Evolutionary conservation across 2,797 vertebrate species (phyloP).

Genomic region (Pangasius djambal): DNA sequence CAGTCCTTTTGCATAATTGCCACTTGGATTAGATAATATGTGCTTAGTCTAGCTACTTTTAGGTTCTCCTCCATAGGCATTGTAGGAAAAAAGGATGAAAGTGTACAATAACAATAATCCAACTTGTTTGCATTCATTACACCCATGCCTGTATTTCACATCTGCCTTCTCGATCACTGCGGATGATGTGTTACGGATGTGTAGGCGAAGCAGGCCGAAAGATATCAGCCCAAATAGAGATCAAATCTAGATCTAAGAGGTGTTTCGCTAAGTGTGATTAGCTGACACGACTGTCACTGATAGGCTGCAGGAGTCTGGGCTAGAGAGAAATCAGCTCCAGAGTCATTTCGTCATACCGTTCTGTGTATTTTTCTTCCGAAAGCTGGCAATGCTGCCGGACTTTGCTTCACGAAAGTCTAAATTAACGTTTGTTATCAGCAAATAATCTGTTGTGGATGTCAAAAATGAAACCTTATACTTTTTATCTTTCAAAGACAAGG

Average conservation of each 20-base stretch:
- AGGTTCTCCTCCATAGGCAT: neutral
- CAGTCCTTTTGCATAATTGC: neutral
- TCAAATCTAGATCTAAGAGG: neutral
- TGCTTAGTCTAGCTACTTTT: neutral
- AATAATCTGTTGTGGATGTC: neutral
- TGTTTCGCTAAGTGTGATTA: neutral
- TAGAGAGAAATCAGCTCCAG: neutral
- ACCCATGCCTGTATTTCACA: neutral
- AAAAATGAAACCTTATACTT: neutral
- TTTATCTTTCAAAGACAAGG: neutral
- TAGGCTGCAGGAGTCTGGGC: neutral
- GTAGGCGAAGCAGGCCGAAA: neutral
- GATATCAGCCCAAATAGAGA: no score
- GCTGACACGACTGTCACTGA: neutral
- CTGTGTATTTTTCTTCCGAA: neutral
- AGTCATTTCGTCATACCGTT: neutral
- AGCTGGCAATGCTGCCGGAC: neutral
- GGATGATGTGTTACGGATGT: neutral
- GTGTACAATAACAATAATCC: neutral
- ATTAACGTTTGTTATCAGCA: neutral
- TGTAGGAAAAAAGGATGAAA: neutral
- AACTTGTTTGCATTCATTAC: neutral
- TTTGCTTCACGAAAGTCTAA: neutral
- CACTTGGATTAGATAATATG: neutral
- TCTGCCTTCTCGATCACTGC: neutral